phyloP scores from a whole-genome alignment of 2,797 vertebrate genomes.

The Pseudochirops corinnae region DNA sequence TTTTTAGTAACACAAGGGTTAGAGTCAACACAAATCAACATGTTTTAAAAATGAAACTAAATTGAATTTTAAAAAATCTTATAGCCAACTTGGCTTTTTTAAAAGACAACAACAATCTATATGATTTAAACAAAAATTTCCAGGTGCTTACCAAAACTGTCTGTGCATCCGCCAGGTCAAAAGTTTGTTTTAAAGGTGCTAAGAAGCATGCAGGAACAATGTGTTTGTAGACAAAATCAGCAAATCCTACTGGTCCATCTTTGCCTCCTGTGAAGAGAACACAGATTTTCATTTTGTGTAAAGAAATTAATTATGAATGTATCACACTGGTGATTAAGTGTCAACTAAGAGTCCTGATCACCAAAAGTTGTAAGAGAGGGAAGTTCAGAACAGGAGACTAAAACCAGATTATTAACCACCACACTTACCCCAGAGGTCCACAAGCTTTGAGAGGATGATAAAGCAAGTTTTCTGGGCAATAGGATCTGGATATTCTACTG shows the following conservation, averaged over 20 bases:
- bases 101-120: constrained; percentile 2
- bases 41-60: constrained; percentile 1
- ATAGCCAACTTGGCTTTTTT: background rate
- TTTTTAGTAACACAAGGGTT: background rate
- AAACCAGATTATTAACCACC: background rate
- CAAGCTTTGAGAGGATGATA: constrained; percentile 95
- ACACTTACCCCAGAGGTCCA: constrained; percentile 96
- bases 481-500: constrained; percentile 97
- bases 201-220: constrained; percentile 97
- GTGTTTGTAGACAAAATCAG: constrained; percentile 98
- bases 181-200: constrained; percentile 96
- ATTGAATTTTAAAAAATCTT: constrained; percentile 22
- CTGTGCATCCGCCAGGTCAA: constrained; percentile 97
- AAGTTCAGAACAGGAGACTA: background rate
- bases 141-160: constrained; percentile 93
- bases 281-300: constrained; percentile 54
- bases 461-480: constrained; percentile 99
- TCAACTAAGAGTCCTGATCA: background rate
- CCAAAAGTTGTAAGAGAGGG: constrained; percentile 30
- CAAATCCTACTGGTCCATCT: constrained; percentile 96
- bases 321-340: constrained; percentile 4
- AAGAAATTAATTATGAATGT: constrained; percentile 56
- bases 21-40: constrained; percentile 38
- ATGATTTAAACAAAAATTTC: constrained; percentile 15
- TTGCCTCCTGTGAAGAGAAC: constrained; percentile 90